phyloP scores from a whole-genome alignment of 2,797 vertebrate species.

The Oceanodroma leucorhoa region DNA sequence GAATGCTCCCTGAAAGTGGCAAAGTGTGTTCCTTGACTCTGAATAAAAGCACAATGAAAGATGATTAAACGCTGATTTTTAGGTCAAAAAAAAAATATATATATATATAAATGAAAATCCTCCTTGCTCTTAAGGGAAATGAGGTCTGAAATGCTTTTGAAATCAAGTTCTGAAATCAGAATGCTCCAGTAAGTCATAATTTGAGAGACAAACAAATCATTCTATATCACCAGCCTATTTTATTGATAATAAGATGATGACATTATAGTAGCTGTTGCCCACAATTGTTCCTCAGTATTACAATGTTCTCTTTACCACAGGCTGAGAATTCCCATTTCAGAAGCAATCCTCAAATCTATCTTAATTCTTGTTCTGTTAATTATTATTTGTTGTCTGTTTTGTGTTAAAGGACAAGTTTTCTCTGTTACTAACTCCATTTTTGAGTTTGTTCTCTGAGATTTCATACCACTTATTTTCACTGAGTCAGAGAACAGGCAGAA shows the following conservation, averaged over 20 bases:
- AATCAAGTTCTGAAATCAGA: constrained; percentile 27
- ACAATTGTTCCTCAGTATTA: background rate
- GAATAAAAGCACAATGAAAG: background rate
- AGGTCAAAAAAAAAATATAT: background rate
- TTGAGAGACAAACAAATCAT: background rate
- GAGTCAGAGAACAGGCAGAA: background rate
- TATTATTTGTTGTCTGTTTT: background rate
- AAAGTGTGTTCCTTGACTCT: background rate
- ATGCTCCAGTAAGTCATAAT: background rate
- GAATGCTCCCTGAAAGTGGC: background rate
- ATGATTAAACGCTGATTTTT: constrained; percentile 18
- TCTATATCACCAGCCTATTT: background rate
- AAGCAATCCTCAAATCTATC: background rate
- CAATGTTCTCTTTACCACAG: background rate
- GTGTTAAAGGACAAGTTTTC: background rate
- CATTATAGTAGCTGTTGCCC: background rate
- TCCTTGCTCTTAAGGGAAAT: background rate
- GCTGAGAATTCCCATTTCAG: background rate
- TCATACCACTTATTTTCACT: background rate
- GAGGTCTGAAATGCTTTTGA: background rate
- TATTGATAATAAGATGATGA: background rate
- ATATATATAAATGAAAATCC: background rate
- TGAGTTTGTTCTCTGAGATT: background rate
- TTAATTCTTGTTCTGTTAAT: background rate
- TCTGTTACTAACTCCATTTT: background rate